phyloP scores from a whole-genome alignment of 1,140 invertebrate species.

The Drosophila fuyamai region DNA sequence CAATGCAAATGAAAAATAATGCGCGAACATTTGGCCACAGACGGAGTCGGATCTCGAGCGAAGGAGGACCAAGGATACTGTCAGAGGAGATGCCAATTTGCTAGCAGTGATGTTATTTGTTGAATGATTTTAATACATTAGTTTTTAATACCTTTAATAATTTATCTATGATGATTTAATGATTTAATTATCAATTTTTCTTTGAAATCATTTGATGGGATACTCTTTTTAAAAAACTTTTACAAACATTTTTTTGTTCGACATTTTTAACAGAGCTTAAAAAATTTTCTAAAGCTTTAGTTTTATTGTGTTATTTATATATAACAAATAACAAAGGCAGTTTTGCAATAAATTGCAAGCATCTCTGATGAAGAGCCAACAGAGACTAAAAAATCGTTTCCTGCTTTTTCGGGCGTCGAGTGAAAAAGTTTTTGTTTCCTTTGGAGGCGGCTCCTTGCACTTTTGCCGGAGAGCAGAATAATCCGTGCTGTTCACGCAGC shows the following conservation, averaged over 20 bases:
- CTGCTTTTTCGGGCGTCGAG: slow-evolving; percentile 18
- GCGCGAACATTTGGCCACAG: slow-evolving; percentile 49
- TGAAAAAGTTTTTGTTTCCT: slow-evolving; percentile 55
- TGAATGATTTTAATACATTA: not conserved
- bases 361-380: slow-evolving; percentile 11
- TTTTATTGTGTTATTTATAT: not conserved
- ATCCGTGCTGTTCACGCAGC: slow-evolving; percentile 16
- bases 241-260: too few relatives aligned
- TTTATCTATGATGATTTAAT: too few relatives aligned
- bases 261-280: too few relatives aligned
- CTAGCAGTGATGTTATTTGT: not conserved
- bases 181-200: too few relatives aligned
- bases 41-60: not conserved
- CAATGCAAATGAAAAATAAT: slow-evolving; percentile 72
- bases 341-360: not conserved
- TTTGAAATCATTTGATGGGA: too few relatives aligned
- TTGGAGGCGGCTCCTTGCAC: slow-evolving; percentile 13
- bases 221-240: too few relatives aligned
- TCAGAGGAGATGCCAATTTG: slow-evolving; percentile 5
- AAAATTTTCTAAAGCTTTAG: too few relatives aligned
- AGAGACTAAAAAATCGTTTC: slow-evolving; percentile 18
- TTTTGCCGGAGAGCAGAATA: slow-evolving; percentile 3
- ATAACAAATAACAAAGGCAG: not conserved
- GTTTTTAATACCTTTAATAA: too few relatives aligned
- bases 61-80: slow-evolving; percentile 1